Percentiles rank a stretch among this genome's conserved stretches.
Evolutionary conservation across 2,113 vertebrate species (phyloP).

Genomic region (Aphyosemion australe): DNA sequence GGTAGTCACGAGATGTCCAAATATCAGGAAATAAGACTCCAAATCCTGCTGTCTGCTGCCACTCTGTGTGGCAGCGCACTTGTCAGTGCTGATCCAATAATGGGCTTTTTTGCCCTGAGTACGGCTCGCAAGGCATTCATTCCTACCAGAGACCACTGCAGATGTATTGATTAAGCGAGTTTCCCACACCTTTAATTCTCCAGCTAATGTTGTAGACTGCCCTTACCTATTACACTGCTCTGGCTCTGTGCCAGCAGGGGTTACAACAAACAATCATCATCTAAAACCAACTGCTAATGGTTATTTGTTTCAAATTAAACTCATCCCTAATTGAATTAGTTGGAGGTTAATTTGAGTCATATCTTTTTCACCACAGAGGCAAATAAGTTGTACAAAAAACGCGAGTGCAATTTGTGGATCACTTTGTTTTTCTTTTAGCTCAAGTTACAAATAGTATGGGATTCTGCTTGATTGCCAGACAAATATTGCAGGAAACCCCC

Average conservation of each 20-base stretch:
- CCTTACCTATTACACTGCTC: background rate
- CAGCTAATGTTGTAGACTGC: background rate
- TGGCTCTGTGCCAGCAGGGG: background rate
- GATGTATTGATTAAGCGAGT: too few relatives aligned
- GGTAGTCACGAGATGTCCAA: too few relatives aligned
- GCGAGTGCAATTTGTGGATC: background rate
- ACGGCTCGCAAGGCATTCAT: too few relatives aligned
- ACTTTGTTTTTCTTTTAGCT: background rate
- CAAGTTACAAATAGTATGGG: constrained; percentile 12
- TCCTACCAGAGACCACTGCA: too few relatives aligned
- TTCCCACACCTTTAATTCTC: too few relatives aligned
- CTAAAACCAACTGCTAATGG: background rate
- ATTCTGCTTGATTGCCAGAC: constrained; percentile 2
- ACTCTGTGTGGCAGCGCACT: too few relatives aligned
- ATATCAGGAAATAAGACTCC: too few relatives aligned
- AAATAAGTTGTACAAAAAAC: background rate
- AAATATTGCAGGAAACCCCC: constrained; percentile 26
- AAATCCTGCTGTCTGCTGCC: too few relatives aligned
- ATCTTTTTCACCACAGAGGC: background rate
- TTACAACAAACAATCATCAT: background rate
- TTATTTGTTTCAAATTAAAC: constrained; percentile 9
- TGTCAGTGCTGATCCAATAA: too few relatives aligned
- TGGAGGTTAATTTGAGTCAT: background rate
- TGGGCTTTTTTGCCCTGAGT: too few relatives aligned
- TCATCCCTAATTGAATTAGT: constrained; percentile 5